These are phyloP conservation scores for Campaea margaritaria DNA, from an alignment of 2,888 invertebrate species.

Conservation along the genomic window DNA sequence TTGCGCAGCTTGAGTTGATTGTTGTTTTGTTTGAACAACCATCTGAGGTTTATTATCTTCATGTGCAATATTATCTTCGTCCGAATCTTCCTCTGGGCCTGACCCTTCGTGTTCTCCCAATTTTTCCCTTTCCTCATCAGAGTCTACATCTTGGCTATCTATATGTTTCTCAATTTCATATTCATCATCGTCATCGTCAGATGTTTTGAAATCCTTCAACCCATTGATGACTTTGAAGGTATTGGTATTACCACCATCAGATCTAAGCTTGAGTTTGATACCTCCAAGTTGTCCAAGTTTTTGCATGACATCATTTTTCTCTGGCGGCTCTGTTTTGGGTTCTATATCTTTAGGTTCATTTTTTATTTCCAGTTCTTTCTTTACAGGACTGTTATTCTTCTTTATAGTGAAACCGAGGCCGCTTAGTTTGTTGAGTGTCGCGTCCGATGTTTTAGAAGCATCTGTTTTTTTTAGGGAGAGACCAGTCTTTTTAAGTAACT, in stretches of 20 bases:
- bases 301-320: constrained; percentile 62
- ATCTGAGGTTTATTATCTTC: constrained; percentile 32
- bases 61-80: constrained; percentile 48
- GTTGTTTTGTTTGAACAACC: constrained; percentile 16
- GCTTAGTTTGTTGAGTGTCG: constrained; percentile 73
- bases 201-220: constrained; percentile 74
- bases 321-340: constrained; percentile 8
- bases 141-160: constrained; percentile 58
- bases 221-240: constrained; percentile 79
- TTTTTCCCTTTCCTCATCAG: constrained; percentile 56
- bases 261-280: constrained; percentile 77
- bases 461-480: constrained; percentile 71
- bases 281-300: constrained; percentile 77
- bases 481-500: constrained; percentile 72
- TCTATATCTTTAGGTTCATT: constrained; percentile 40
- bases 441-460: constrained; percentile 57
- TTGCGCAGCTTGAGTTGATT: constrained; percentile 18
- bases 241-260: constrained; percentile 72
- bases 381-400: constrained; percentile 69
- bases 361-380: constrained; percentile 65
- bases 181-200: constrained; percentile 72
- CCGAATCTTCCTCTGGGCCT: constrained; percentile 53
- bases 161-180: constrained; percentile 60
- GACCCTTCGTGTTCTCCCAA: constrained; percentile 51
- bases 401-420: constrained; percentile 79